Conservation (phyloP, 2,888 invertebrate species). For the Vanessa cardui region DNA sequence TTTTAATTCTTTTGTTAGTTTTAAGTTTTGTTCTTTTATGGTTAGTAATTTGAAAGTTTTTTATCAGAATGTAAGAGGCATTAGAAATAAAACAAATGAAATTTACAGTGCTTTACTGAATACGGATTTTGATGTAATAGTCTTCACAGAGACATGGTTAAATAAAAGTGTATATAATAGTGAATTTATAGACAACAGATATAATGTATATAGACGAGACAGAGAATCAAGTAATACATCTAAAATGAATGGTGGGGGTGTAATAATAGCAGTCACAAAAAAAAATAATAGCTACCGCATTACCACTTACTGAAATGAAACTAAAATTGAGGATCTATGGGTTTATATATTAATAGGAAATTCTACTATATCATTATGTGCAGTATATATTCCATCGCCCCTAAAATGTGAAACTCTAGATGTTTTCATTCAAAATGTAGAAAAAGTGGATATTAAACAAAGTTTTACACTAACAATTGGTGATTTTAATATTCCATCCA, state of each 20-base stretch:
- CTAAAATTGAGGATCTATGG: neutral
- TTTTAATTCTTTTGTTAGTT: conserved; percentile 2
- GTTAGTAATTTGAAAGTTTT: conserved; percentile 20
- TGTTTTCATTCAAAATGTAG: conserved; percentile 12
- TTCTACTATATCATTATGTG: conserved; percentile 7
- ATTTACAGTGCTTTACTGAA: conserved; percentile 22
- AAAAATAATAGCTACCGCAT: neutral
- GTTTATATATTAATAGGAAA: conserved; percentile 4
- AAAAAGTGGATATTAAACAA: conserved; percentile 7
- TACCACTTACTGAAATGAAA: neutral
- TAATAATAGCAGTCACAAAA: neutral
- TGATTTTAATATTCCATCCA: too few relatives aligned
- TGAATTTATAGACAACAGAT: conserved; percentile 27
- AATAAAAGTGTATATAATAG: conserved; percentile 13
- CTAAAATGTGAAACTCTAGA: conserved; percentile 11
- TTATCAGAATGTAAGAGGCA: conserved; percentile 32
- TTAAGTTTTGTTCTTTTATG: conserved; percentile 7
- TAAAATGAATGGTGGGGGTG: conserved; percentile 29
- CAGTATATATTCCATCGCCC: conserved; percentile 8
- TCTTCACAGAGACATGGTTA: conserved; percentile 36
- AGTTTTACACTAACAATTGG: neutral
- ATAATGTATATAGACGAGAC: conserved; percentile 28
- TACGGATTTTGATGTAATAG: conserved; percentile 25
- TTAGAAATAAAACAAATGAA: conserved; percentile 24
- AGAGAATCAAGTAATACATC: conserved; percentile 14